Conservation (phyloP, 2,888 invertebrate genomes). For the Lottia gigantea region DNA sequence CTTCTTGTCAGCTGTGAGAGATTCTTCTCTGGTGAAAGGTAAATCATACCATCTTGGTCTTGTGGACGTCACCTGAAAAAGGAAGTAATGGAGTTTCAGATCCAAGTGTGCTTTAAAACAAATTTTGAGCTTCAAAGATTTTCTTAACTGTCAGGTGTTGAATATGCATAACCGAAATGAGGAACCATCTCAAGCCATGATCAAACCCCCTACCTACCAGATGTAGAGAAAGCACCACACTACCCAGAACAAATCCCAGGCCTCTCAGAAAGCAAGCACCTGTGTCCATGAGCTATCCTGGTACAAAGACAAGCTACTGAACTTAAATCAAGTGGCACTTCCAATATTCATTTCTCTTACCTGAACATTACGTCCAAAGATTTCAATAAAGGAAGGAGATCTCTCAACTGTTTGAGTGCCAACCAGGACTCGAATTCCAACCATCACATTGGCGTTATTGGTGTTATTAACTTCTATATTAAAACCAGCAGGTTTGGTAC, state of each 20-base stretch:
- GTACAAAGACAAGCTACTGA: too few species aligned
- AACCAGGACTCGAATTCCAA: constrained; percentile 84
- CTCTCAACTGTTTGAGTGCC: constrained; percentile 85
- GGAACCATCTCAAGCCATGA: too few species aligned
- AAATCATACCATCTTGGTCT: constrained; percentile 91
- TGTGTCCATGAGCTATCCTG: too few species aligned
- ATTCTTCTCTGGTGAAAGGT: constrained; percentile 93
- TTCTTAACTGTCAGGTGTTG: too few species aligned
- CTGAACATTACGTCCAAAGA: constrained; percentile 63
- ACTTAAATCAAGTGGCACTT: too few species aligned
- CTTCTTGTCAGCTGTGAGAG: constrained; percentile 90
- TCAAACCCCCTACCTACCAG: too few species aligned
- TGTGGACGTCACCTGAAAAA: constrained; percentile 38
- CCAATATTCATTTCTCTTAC: constrained; percentile 20
- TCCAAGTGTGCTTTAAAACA: too few species aligned
- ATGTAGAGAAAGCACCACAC: too few species aligned
- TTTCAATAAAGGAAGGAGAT: constrained; percentile 75
- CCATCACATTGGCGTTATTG: constrained; percentile 87
- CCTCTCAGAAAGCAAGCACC: too few species aligned
- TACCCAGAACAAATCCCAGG: too few species aligned
- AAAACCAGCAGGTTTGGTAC: constrained; percentile 90
- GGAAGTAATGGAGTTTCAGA: neutral
- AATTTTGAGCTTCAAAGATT: too few species aligned
- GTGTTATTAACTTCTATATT: constrained; percentile 87
- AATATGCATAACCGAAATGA: too few species aligned